Evolutionary conservation across 2,797 vertebrate species (phyloP), one percentile per base, ranked within the genome.

Genomic region (Argyrosomus regius): DNA sequence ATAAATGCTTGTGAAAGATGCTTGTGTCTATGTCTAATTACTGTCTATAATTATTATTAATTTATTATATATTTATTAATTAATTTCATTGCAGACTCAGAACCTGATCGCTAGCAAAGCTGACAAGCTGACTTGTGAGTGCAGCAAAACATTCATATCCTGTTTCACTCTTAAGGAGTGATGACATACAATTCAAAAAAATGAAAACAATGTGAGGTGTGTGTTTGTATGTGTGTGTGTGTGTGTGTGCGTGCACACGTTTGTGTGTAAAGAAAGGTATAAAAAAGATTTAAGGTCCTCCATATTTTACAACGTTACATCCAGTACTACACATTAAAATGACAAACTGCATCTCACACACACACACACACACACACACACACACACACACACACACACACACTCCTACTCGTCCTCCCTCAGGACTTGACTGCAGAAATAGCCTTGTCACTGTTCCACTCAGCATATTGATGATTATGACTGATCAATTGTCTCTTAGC

Each of bases 261-360:
- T 18, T 49, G 41, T 62, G 24, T 46, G 31, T 50, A 58, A 10
- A 9, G 11, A 39, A 24, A 43, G 12, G 11, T 14, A 49, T 61
- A 22, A 69, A 66, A 72, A 28, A 16, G 48, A 74, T 65, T 60
- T 60, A 66, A 56, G n/a, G 4, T 45, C 48, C 9, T 45, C 18
- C 20, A 57, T 73, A 45, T 57, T 73, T 76, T 65, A 66, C 64
- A 68, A 80, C 70, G 77, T 68, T 53, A 75, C 59, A 49, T 70
- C 78, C 41, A 80, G 70, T 18, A 45, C 43, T 7, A 45, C 28
- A 41, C 62, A 75, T 75, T 45, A 73, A 41, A 26, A 67, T 77
- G 73, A 71, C 60, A 63, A 54, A 50, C 28, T 20, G 31, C 61
- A 61, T 54, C 11, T 18, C 39, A 16, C 41, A 54, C 22, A 3